Percentiles rank a stretch among this genome's conserved stretches.
These are phyloP conservation scores for Malurus leucopterus DNA, from an alignment of 2,797 vertebrate species.

Conservation along the genomic window DNA sequence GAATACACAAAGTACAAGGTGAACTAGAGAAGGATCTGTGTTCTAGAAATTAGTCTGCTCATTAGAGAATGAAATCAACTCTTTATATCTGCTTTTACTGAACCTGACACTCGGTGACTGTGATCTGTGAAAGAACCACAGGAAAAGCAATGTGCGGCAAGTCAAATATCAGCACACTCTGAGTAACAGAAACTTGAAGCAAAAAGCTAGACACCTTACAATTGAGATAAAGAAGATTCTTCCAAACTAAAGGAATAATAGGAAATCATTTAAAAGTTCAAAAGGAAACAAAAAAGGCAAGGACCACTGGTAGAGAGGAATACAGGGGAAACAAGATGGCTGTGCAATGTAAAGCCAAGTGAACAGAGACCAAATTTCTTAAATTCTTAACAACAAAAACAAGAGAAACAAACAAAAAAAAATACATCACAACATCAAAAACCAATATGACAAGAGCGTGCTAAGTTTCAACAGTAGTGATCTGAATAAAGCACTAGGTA, in stretches of 20 bases:
- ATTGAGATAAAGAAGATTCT: background rate
- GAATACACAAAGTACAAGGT: background rate
- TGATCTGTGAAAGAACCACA: background rate
- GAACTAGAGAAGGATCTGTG: background rate
- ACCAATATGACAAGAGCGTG: background rate
- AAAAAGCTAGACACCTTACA: background rate
- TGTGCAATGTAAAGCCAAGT: background rate
- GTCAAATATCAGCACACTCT: background rate
- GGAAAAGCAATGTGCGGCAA: background rate
- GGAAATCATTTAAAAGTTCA: background rate
- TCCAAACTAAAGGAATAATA: background rate
- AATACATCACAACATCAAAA: background rate
- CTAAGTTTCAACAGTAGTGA: background rate
- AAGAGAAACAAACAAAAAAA: fast-evolving
- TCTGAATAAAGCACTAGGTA: background rate
- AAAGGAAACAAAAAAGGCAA: background rate
- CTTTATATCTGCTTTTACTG: background rate
- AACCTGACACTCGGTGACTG: background rate
- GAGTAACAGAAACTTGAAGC: background rate
- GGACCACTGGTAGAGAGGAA: background rate
- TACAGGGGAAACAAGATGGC: background rate
- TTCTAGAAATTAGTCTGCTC: background rate
- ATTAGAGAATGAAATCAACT: background rate
- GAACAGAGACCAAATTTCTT: background rate
- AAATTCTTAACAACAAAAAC: background rate